Evolutionary conservation across 2,797 vertebrate genomes (phyloP), one percentile per base, ranked within the genome.

Genomic region (Capromys pilorides): DNA sequence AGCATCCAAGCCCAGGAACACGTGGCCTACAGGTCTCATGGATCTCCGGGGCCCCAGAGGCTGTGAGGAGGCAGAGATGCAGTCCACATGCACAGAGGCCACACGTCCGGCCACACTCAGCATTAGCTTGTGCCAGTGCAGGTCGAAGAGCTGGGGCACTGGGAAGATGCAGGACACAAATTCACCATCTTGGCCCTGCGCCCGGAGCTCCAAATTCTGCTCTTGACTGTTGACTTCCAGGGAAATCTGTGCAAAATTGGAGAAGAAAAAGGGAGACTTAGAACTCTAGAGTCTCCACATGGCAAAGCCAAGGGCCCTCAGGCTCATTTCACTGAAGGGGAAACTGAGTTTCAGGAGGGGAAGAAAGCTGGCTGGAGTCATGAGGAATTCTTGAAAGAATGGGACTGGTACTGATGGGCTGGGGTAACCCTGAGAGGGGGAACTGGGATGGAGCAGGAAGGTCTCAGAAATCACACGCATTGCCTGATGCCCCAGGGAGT

Each of bases 41-140:
- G 75, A 86, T 19, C 93, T 97, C 26, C 98, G 96, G 1, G 97
- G 97, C 2, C 97, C 98, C 98, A 99, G 97, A 0, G 99, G 99
- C 96, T 98, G 99, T 91, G 98, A 99, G 97, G 99, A 99, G 28
- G 99, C 98, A 90, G 98, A 99, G 87, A 97, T 69, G 94, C 99
- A 99, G 98, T 99, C 99, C 61, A 99, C 98, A 0, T 99, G 99
- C 91, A 99, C 93, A 0, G 99, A 99, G 61, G 98, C 98, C 0
- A 98, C 97, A 0, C 41, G 98, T 6, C 81, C 98, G 57, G 98
- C 99, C 92, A 99, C 97, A 0, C 99, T 99, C 96, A 99, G 94
- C 33, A 95, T 98, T 97, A 99, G 97, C 97, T 99, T 99, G 97
- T 99, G 99, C 99, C 99, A 99, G 16, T 96, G 98, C 94, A 99